Conservation (phyloP, 2,888 invertebrate species). For the Sarcophaga rosellei region DNA sequence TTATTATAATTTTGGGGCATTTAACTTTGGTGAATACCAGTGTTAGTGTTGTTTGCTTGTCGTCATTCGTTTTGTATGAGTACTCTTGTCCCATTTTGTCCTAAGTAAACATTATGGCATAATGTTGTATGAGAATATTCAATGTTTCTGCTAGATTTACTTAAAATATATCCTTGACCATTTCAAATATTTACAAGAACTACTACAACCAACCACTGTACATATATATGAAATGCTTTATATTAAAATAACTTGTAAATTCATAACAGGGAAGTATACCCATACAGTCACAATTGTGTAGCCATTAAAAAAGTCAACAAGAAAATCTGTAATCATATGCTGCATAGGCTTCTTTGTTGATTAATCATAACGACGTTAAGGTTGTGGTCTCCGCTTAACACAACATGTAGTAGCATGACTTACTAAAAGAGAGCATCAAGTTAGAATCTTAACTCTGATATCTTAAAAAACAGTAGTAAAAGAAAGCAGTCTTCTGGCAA, state of each 20-base stretch:
- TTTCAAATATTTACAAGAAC: constrained; percentile 56
- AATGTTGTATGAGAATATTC: neutral
- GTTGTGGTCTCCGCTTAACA: too few relatives aligned
- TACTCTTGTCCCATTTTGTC: constrained; percentile 9
- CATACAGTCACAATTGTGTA: neutral
- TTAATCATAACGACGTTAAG: too few relatives aligned
- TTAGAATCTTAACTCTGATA: too few relatives aligned
- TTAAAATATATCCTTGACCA: constrained; percentile 53
- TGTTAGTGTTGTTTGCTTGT: neutral
- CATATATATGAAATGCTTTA: constrained; percentile 10
- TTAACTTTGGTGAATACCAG: neutral
- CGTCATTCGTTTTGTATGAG: neutral
- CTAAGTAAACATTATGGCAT: constrained; percentile 25
- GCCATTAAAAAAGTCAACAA: neutral
- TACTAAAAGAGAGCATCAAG: too few relatives aligned
- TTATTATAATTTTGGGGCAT: constrained; percentile 9
- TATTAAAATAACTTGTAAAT: constrained; percentile 3
- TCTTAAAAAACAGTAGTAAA: too few relatives aligned
- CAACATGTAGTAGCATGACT: too few relatives aligned
- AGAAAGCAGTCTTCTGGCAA: too few relatives aligned
- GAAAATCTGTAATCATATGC: neutral
- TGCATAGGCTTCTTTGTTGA: too few relatives aligned
- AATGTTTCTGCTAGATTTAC: constrained; percentile 48
- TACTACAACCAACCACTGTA: neutral
- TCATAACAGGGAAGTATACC: constrained; percentile 5